Percentiles rank a stretch among this genome's conserved stretches.
Evolutionary conservation across 1,140 invertebrate genomes (phyloP).

Genomic region (Camponotus pennsylvanicus): DNA sequence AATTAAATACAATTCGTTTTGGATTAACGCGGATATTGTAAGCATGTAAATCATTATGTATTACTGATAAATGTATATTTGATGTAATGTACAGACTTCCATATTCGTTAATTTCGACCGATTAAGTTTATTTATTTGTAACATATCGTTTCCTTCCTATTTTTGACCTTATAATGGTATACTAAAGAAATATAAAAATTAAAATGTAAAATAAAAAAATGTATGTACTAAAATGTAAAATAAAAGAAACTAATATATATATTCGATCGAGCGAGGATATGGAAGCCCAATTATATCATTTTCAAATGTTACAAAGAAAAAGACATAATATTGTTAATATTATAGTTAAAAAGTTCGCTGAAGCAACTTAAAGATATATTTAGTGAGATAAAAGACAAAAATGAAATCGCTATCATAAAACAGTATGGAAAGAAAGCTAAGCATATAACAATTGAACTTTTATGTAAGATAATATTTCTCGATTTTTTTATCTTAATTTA

Average conservation of each 20-base stretch:
- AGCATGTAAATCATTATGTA: neutral
- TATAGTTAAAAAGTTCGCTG: neutral
- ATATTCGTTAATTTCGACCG: too few species aligned
- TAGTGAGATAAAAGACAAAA: constrained; percentile 7
- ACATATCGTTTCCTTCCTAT: neutral
- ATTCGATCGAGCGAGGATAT: neutral
- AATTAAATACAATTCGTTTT: constrained; percentile 32
- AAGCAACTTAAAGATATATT: constrained; percentile 1
- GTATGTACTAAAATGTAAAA: neutral
- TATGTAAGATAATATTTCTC: constrained; percentile 6
- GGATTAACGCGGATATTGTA: constrained; percentile 17
- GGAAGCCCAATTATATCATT: neutral
- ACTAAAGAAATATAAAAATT: too few species aligned
- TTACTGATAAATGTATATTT: neutral
- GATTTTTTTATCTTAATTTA: neutral
- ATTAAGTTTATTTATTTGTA: too few species aligned
- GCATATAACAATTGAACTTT: neutral
- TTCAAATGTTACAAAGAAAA: neutral
- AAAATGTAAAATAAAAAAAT: too few species aligned
- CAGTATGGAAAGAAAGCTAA: neutral
- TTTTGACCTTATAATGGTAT: neutral
- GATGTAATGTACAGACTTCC: neutral
- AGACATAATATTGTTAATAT: neutral
- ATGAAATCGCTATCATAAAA: constrained; percentile 9
- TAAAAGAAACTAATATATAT: neutral